These are phyloP conservation scores for Drosophila limbata DNA, from an alignment of 2,888 invertebrate species.

Conservation along the genomic window DNA sequence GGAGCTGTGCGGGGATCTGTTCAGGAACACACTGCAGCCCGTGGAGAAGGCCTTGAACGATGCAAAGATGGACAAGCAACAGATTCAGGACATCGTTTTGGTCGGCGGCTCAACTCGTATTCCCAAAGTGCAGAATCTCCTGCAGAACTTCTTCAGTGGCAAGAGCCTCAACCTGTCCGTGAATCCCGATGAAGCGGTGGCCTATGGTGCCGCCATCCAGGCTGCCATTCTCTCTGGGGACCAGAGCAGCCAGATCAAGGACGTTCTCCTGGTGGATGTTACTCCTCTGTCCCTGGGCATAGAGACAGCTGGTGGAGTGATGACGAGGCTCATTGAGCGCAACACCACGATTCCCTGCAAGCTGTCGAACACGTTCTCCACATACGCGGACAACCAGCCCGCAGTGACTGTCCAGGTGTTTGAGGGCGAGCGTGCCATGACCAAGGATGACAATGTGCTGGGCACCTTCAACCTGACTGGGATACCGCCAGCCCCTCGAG, in stretches of 20 bases:
- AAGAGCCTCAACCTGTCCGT: slow-evolving; percentile 91
- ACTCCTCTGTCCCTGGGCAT: slow-evolving; percentile 90
- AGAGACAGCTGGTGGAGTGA: slow-evolving; percentile 93
- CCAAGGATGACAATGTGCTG: slow-evolving; percentile 96
- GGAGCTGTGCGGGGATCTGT: slow-evolving; percentile 90
- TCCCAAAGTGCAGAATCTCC: slow-evolving; percentile 91
- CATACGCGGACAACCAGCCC: slow-evolving; percentile 92
- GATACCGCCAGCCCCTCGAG: slow-evolving; percentile 97
- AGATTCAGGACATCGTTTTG: slow-evolving; percentile 91
- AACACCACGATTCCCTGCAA: slow-evolving; percentile 91
- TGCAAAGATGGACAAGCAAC: slow-evolving; percentile 91
- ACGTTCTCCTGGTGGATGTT: slow-evolving; percentile 90
- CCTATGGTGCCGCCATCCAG: slow-evolving; percentile 91
- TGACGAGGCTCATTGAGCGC: slow-evolving; percentile 91
- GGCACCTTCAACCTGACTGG: slow-evolving; percentile 98
- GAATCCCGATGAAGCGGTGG: slow-evolving; percentile 93
- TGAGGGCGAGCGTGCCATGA: slow-evolving; percentile 94
- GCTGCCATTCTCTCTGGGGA: slow-evolving; percentile 90
- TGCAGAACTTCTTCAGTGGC: slow-evolving; percentile 91
- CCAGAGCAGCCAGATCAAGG: slow-evolving; percentile 90
- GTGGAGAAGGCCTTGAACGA: slow-evolving; percentile 92
- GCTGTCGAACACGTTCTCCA: slow-evolving; percentile 91
- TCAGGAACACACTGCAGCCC: slow-evolving; percentile 90
- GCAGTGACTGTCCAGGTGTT: slow-evolving; percentile 91
- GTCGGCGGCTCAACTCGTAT: slow-evolving; percentile 94